Evolutionary conservation across 2,113 vertebrate species (phyloP).

Genomic region (Pandion haliaetus): DNA sequence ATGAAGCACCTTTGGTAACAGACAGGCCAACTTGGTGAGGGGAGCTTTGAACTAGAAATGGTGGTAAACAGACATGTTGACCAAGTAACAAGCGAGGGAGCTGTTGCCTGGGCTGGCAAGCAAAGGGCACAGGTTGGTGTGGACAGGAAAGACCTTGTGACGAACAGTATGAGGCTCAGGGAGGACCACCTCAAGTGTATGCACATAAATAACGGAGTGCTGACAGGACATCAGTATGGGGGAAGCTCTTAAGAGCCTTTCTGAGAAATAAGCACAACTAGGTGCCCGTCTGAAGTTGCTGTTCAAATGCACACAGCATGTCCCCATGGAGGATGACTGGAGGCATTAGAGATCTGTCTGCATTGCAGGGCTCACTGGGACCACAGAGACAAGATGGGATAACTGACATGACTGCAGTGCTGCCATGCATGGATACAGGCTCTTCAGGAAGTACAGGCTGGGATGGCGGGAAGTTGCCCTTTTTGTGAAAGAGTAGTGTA

Average conservation of each 20-base stretch:
- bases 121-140: neutral
- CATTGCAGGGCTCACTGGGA: neutral
- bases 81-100: neutral
- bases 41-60: neutral
- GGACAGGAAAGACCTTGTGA: neutral
- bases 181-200: neutral
- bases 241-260: neutral
- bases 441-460: neutral
- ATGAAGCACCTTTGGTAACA: neutral
- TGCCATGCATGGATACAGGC: neutral
- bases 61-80: neutral
- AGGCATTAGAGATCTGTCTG: neutral
- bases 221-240: neutral
- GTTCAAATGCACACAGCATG: neutral
- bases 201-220: neutral
- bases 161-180: neutral
- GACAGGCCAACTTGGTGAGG: neutral
- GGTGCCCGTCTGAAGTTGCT: neutral
- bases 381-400: neutral
- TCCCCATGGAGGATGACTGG: neutral
- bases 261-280: neutral
- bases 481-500: neutral
- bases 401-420: neutral
- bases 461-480: neutral
- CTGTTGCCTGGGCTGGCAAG: neutral